Conservation (phyloP, 2,797 vertebrate genomes). For the Ataeniobius toweri region DNA sequence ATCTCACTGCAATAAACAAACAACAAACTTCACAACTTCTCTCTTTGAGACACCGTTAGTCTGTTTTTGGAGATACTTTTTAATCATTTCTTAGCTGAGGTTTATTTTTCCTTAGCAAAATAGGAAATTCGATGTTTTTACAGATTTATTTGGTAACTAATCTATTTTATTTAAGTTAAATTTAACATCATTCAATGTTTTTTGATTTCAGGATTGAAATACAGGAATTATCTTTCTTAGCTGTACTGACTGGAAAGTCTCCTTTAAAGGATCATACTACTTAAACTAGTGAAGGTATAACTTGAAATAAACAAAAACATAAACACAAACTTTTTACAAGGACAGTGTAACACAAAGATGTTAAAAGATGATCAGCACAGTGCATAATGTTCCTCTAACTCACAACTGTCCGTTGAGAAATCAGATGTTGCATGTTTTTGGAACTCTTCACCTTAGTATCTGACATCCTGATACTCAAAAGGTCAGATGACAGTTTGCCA, state of each 20-base stretch:
- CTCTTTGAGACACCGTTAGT: neutral
- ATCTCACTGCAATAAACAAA: neutral
- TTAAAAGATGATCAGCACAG: conserved; percentile 25
- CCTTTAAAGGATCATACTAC: neutral
- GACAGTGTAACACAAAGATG: neutral
- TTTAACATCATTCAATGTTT: no score
- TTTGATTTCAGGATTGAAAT: neutral
- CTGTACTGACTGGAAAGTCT: no score
- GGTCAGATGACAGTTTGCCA: conserved; percentile 21
- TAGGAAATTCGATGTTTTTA: no score
- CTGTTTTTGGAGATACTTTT: neutral
- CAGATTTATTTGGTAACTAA: neutral
- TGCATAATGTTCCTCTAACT: conserved; percentile 11
- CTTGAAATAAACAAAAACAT: neutral
- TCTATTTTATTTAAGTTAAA: neutral
- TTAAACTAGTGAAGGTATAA: neutral
- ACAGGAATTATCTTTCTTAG: neutral
- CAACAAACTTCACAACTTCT: neutral
- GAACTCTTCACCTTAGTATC: conserved; percentile 38
- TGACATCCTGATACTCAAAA: conserved; percentile 3
- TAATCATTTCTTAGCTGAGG: no score
- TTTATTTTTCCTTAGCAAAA: no score
- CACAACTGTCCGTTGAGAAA: conserved; percentile 32
- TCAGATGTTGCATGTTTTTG: conserved; percentile 55
- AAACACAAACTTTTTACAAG: neutral